Percentiles rank a stretch among this genome's conserved stretches.
Evolutionary conservation across 2,888 invertebrate genomes (phyloP).

Genomic region (Macrosoma leucophasiata): DNA sequence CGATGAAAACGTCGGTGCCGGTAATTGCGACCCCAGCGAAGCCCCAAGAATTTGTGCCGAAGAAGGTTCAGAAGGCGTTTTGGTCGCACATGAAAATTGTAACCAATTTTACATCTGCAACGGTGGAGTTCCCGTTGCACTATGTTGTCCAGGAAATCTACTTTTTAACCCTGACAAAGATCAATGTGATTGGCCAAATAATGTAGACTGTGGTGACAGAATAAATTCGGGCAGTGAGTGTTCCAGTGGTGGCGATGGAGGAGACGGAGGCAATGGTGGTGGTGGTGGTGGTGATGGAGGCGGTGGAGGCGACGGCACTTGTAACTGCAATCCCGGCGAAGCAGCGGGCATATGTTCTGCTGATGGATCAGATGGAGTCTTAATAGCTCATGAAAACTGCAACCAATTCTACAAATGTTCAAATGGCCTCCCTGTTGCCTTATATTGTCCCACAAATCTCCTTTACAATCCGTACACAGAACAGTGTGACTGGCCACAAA

Average conservation of each 20-base stretch:
- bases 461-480: too few relatives aligned
- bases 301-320: constrained; percentile 10
- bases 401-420: too few relatives aligned
- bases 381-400: too few relatives aligned
- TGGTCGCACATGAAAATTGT: constrained; percentile 35
- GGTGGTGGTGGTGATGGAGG: constrained; percentile 5
- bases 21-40: constrained; percentile 28
- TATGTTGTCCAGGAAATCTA: constrained; percentile 25
- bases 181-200: constrained; percentile 30
- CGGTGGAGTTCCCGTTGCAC: constrained; percentile 25
- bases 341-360: too few relatives aligned
- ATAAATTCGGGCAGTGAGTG: constrained; percentile 18
- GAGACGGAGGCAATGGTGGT: constrained; percentile 7
- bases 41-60: constrained; percentile 31
- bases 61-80: constrained; percentile 26
- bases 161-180: constrained; percentile 30
- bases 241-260: constrained; percentile 11
- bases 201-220: constrained; percentile 32
- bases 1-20: constrained; percentile 10
- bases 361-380: too few relatives aligned
- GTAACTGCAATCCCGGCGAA: constrained; percentile 3
- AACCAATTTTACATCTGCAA: constrained; percentile 32
- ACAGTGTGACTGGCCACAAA: too few relatives aligned
- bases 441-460: too few relatives aligned
- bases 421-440: too few relatives aligned